phyloP scores from a whole-genome alignment of 2,797 vertebrate genomes.

The Scleropages formosus region DNA sequence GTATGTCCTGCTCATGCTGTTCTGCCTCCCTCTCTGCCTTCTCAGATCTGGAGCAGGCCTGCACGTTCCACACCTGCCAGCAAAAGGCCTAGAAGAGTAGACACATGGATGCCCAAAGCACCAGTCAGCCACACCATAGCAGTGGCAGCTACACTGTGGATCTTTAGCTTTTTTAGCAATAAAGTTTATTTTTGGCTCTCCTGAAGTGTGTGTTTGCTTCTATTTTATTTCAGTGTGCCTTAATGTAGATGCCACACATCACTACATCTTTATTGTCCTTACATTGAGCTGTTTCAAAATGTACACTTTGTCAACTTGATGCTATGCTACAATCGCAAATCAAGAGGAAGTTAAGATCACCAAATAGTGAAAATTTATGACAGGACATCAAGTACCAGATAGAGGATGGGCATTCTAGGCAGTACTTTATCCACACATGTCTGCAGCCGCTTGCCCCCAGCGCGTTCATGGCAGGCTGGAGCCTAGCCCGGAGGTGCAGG shows the following conservation, averaged over 20 bases:
- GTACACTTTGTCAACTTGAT: no score
- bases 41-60: conserved; percentile 76
- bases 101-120: background rate
- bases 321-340: no score
- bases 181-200: conserved; percentile 12
- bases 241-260: background rate
- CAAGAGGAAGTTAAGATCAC: no score
- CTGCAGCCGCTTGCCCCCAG: no score
- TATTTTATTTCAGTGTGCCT: background rate
- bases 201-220: background rate
- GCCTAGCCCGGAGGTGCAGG: no score
- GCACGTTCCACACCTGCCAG: conserved; percentile 70
- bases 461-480: no score
- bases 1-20: background rate
- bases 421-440: no score
- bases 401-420: no score
- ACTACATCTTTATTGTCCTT: background rate
- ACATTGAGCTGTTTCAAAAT: no score
- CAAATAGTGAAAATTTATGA: no score
- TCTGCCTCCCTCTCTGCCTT: conserved; percentile 31
- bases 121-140: background rate
- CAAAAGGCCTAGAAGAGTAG: conserved; percentile 34
- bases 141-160: no score
- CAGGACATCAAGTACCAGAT: no score
- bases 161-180: background rate